phyloP scores from a whole-genome alignment of 2,888 invertebrate species.

The Meiosimyza platycephala region DNA sequence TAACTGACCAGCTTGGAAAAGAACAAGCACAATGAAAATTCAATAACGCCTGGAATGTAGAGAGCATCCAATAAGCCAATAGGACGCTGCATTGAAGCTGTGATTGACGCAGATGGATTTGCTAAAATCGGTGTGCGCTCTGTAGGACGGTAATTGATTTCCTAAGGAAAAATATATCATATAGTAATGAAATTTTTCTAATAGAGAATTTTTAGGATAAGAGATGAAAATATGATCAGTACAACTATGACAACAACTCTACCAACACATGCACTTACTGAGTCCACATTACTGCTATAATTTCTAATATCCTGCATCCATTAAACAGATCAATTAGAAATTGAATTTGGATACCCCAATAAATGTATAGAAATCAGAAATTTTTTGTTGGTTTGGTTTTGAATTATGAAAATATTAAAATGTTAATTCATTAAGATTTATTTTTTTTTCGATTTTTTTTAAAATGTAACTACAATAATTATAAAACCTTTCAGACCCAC shows the following conservation, averaged over 20 bases:
- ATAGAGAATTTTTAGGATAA: constrained; percentile 38
- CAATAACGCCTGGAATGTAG: constrained; percentile 90
- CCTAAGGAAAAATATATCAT: constrained; percentile 52
- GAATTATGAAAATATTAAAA: constrained; percentile 23
- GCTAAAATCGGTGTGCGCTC: constrained; percentile 65
- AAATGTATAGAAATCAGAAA: constrained; percentile 1
- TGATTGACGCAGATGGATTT: constrained; percentile 22
- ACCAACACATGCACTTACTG: constrained; percentile 54
- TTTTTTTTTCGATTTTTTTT: no score
- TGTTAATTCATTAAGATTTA: neutral
- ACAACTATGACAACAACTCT: neutral
- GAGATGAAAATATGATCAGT: neutral
- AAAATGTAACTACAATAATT: no score
- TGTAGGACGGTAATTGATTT: constrained; percentile 62
- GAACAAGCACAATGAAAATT: constrained; percentile 92
- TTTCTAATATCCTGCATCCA: constrained; percentile 35
- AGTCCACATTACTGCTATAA: constrained; percentile 46
- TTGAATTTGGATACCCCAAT: constrained; percentile 20
- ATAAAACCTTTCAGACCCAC: no score
- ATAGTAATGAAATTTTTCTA: neutral
- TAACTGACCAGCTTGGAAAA: constrained; percentile 97
- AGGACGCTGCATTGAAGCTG: constrained; percentile 50
- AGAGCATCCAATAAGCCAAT: constrained; percentile 72
- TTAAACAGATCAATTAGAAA: constrained; percentile 12
- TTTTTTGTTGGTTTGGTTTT: constrained; percentile 4